A percentile compares a stretch with the other conserved stretches of the same genome.
These are phyloP conservation scores for Hylomyscus alleni DNA, from an alignment of 2,797 vertebrate species.

Conservation along the genomic window DNA sequence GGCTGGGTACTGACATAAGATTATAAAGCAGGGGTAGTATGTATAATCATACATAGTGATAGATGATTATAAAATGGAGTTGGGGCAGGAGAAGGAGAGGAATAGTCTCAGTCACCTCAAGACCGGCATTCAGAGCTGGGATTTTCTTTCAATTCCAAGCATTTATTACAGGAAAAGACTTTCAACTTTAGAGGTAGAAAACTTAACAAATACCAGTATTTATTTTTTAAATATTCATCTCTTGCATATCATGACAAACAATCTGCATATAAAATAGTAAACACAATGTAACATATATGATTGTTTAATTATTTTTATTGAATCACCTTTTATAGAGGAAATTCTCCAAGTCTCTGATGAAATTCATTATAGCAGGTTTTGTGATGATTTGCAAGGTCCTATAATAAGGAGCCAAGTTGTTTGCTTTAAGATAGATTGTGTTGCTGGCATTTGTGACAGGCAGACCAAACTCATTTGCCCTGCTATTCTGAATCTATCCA, in stretches of 20 bases:
- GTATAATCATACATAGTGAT: neutral
- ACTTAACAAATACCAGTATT: neutral
- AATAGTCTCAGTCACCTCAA: neutral
- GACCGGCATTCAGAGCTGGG: neutral
- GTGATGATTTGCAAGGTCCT: constrained; percentile 11
- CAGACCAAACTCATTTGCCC: neutral
- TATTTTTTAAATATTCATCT: neutral
- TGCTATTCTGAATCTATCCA: neutral
- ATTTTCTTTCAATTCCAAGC: neutral
- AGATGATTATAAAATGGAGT: neutral
- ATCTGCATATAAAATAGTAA: neutral
- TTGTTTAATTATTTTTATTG: neutral
- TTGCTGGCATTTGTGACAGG: constrained; percentile 3
- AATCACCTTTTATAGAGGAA: neutral
- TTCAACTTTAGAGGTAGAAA: neutral
- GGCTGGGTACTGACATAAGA: neutral
- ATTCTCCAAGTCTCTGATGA: neutral
- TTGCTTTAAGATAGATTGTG: constrained; percentile 56
- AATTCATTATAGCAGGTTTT: neutral
- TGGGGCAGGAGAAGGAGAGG: neutral
- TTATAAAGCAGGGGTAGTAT: neutral
- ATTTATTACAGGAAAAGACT: neutral
- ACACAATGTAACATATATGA: neutral
- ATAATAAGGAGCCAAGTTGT: neutral
- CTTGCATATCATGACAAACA: neutral